Evolutionary conservation across 2,888 invertebrate species (phyloP).

Genomic region (Suillia variegata): DNA sequence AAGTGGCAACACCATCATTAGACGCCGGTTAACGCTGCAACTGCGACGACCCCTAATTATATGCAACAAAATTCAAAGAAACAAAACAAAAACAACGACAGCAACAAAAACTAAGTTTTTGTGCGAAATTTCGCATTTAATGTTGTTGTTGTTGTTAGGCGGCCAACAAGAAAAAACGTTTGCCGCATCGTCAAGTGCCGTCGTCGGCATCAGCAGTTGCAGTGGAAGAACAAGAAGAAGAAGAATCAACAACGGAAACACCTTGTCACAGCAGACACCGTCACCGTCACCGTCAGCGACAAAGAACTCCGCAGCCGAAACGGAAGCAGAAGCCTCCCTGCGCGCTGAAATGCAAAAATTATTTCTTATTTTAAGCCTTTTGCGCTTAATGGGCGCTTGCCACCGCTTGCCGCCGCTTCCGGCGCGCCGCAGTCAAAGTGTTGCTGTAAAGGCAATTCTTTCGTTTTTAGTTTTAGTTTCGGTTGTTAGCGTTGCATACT

Average conservation of each 20-base stretch:
- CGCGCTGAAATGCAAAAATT: constrained; percentile 31
- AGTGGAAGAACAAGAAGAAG: no score
- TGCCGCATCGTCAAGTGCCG: neutral
- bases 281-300: no score
- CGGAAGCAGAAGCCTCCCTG: constrained; percentile 8
- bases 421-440: neutral
- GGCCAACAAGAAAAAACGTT: neutral
- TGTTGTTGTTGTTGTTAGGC: no score
- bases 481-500: neutral
- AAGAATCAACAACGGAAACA: no score
- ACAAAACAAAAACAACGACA: no score
- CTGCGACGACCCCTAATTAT: constrained; percentile 41
- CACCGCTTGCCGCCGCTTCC: no score
- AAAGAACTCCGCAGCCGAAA: no score
- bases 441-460: neutral
- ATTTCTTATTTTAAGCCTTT: constrained; percentile 27
- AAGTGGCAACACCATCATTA: constrained; percentile 13
- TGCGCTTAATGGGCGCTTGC: no score
- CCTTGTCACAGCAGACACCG: no score
- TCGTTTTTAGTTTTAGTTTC: constrained; percentile 11
- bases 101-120: no score
- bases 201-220: no score
- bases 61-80: constrained; percentile 29
- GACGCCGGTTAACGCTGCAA: constrained; percentile 22
- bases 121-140: neutral